A percentile compares a stretch with the other conserved stretches of the same genome.
These are phyloP conservation scores for Tyrannus savana DNA, from an alignment of 2,113 vertebrate genomes.

Conservation along the genomic window DNA sequence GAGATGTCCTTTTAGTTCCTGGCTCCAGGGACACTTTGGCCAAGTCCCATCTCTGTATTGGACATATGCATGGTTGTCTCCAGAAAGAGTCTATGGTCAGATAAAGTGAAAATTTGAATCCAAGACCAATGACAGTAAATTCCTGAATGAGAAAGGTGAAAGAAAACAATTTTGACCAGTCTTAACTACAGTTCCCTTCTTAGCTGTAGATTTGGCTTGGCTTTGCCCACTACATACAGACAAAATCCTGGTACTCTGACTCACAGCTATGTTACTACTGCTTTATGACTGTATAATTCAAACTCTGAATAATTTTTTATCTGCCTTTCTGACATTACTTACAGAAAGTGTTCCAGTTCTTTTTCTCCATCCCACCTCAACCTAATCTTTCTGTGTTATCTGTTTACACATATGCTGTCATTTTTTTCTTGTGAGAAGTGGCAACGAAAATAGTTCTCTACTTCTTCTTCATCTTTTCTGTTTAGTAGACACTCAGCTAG, in stretches of 20 bases:
- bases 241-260: neutral
- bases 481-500: neutral
- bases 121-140: neutral
- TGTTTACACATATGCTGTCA: neutral
- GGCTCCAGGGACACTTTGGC: neutral
- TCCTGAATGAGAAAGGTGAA: neutral
- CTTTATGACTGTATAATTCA: neutral
- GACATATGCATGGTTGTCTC: neutral
- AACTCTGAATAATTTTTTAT: neutral
- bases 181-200: neutral
- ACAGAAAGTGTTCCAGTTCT: neutral
- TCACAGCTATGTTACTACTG: accelerated
- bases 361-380: neutral
- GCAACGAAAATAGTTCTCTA: neutral
- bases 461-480: neutral
- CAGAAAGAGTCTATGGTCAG: neutral
- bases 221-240: neutral
- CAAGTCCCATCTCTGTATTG: neutral
- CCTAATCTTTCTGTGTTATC: neutral
- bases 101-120: neutral
- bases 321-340: neutral
- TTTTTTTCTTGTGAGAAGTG: neutral
- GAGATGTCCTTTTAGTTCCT: neutral
- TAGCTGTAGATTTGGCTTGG: neutral
- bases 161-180: neutral